Evolutionary conservation across 1,140 invertebrate genomes (phyloP), one percentile per base, ranked within the genome.

Genomic region (Pollicipes pollicipes): DNA sequence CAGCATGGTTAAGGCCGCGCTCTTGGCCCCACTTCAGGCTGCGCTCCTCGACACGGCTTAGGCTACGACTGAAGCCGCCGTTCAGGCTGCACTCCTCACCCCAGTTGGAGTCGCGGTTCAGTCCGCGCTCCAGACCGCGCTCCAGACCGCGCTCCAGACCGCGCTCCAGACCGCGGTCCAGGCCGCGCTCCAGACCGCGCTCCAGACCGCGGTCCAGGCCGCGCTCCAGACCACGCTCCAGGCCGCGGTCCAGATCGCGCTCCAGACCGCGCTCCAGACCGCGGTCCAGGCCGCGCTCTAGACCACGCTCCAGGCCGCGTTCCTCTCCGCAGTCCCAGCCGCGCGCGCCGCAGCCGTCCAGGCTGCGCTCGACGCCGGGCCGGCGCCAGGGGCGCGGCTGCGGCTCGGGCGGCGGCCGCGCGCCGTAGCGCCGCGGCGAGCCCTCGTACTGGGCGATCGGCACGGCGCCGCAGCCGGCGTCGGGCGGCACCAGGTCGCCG

Each of bases 401-500:
- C 6, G 45, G 2, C 6, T 58, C 45, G 45, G 45, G 13, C 6
- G 45, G 21, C 26, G 76, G 76, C 24, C 75, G 70, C 64, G 77
- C 77, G 35, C 77, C 77, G 69, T 78, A 78, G 29, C 77, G 71
- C 26, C 77, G 45, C 26, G 77, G 77, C 30, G 77, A 78, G 27
- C 76, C 77, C 70, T 78, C 76, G 68, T 78, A 78, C 70, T 78
- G 74, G 17, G 77, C 77, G 70, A 78, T 78, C 35, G 77, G 77
- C 68, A 78, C 64, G 2, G 45, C 45, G n/a, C n/a, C n/a, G n/a
- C n/a, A n/a, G n/a, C n/a, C n/a, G n/a, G n/a, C n/a, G n/a, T n/a
- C n/a, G 13, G 45, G 45, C 45, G 13, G 13, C 10, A 21, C 45
- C 45, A 58, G 45, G 17, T 58, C 45, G 6, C 45, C 45, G 45